These are phyloP conservation scores for Phocides pigmalion DNA, from an alignment of 1,140 invertebrate genomes.

Conservation along the genomic window DNA sequence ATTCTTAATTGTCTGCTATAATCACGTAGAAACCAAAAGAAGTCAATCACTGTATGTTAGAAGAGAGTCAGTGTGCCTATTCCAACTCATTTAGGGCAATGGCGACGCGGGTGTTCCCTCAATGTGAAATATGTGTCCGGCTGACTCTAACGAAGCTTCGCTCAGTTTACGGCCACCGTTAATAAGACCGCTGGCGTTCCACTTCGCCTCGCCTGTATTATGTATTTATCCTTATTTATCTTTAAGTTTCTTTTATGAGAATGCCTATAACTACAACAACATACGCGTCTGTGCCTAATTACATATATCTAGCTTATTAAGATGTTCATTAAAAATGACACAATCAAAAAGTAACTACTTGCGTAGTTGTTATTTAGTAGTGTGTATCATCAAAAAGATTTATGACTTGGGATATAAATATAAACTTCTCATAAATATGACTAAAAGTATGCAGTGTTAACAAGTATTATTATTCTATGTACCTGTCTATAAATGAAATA, in stretches of 20 bases:
- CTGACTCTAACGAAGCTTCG: slow-evolving; percentile 31
- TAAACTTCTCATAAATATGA: no score
- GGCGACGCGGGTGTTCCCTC: slow-evolving; percentile 33
- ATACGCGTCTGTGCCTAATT: no score
- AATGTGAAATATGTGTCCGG: slow-evolving; percentile 34
- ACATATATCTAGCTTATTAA: no score
- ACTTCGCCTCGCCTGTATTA: slow-evolving; percentile 27
- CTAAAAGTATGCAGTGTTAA: no score
- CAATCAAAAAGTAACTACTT: no score
- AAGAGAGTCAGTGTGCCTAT: slow-evolving; percentile 2
- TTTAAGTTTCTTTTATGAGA: not conserved
- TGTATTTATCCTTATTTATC: slow-evolving; percentile 22
- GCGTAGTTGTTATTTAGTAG: no score
- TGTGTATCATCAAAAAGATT: no score
- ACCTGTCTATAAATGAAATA: no score
- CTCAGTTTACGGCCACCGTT: slow-evolving; percentile 30
- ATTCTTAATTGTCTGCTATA: not conserved
- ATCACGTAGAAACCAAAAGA: not conserved
- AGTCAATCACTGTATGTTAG: slow-evolving; percentile 10
- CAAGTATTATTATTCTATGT: no score
- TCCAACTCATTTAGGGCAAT: slow-evolving; percentile 5
- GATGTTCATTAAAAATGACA: no score
- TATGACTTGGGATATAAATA: no score
- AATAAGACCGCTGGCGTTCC: slow-evolving; percentile 32
- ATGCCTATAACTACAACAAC: slow-evolving; percentile 7